These are phyloP conservation scores for Crossocerus cetratus DNA, from an alignment of 2,888 invertebrate genomes.

Conservation along the genomic window DNA sequence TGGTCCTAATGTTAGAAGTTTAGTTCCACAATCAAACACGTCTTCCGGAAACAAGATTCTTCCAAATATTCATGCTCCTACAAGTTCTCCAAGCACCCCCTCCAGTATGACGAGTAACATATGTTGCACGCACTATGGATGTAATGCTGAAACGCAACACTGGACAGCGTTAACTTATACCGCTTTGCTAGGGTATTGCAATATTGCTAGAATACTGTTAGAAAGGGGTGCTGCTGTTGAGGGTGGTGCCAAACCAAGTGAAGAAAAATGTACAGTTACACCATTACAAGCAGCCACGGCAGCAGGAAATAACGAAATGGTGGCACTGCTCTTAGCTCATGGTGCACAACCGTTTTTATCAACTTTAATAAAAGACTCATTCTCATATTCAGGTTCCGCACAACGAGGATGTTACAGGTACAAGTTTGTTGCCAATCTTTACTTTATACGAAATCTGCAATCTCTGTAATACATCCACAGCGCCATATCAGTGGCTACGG, in stretches of 20 bases:
- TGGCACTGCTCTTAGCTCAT: slow-evolving; percentile 87
- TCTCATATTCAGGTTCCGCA: slow-evolving; percentile 91
- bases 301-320: slow-evolving; percentile 88
- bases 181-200: slow-evolving; percentile 80
- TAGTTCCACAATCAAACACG: slow-evolving; percentile 56
- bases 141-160: slow-evolving; percentile 83
- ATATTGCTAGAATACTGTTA: slow-evolving; percentile 82
- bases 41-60: slow-evolving; percentile 68
- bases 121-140: slow-evolving; percentile 56
- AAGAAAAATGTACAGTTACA: slow-evolving; percentile 91
- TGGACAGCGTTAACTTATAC: slow-evolving; percentile 95
- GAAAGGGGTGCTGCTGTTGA: slow-evolving; percentile 91
- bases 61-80: slow-evolving; percentile 76
- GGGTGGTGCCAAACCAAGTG: slow-evolving; percentile 89
- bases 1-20: slow-evolving; percentile 51
- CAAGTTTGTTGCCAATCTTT: slow-evolving; percentile 9
- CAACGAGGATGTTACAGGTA: slow-evolving; percentile 90
- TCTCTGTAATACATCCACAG: slow-evolving; percentile 74
- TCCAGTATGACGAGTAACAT: slow-evolving; percentile 27
- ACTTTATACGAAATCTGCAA: not conserved
- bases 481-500: slow-evolving; percentile 92
- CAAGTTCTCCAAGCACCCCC: slow-evolving; percentile 68
- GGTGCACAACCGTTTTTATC: slow-evolving; percentile 93
- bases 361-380: slow-evolving; percentile 88
- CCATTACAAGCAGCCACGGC: slow-evolving; percentile 93